Percentiles rank a stretch among this genome's conserved stretches.
phyloP scores from a whole-genome alignment of 2,888 invertebrate genomes.

The Liodrosophila aerea region DNA sequence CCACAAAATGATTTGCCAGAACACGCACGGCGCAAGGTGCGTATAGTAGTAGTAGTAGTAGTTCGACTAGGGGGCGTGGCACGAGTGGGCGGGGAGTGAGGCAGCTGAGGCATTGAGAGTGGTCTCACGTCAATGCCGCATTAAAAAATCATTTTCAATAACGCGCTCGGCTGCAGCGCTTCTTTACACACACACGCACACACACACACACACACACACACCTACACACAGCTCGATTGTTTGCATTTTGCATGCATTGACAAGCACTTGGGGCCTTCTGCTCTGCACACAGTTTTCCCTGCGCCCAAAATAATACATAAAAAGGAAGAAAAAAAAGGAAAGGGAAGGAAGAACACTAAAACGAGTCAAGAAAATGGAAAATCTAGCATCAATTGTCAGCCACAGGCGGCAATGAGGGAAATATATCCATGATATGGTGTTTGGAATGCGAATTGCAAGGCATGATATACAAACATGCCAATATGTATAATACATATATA shows the following conservation, averaged over 20 bases:
- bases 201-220: constrained; percentile 7
- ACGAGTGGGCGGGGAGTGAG: not conserved
- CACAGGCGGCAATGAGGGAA: constrained; percentile 19
- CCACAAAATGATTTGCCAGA: constrained; percentile 50
- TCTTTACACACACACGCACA: not conserved
- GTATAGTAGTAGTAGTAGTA: not conserved
- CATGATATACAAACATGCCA: no score
- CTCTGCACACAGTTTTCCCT: constrained; percentile 4
- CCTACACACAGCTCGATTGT: constrained; percentile 37
- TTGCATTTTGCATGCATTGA: constrained; percentile 48
- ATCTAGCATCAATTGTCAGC: constrained; percentile 21
- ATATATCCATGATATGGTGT: not conserved
- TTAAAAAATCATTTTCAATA: constrained; percentile 79
- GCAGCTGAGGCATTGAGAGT: not conserved
- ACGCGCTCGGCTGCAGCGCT: constrained; percentile 51
- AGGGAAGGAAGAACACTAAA: no score
- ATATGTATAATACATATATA: no score
- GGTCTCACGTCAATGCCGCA: constrained; percentile 61
- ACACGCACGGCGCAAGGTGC: constrained; percentile 20
- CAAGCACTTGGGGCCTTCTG: constrained; percentile 30
- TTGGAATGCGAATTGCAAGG: no score
- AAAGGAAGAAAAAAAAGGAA: not conserved
- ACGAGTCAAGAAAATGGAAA: no score
- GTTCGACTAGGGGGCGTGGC: not conserved
- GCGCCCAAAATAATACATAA: constrained; percentile 9